Percentiles rank a stretch among this genome's conserved stretches.
phyloP scores from a whole-genome alignment of 1,140 invertebrate genomes.

The Heliconius melpomene region DNA sequence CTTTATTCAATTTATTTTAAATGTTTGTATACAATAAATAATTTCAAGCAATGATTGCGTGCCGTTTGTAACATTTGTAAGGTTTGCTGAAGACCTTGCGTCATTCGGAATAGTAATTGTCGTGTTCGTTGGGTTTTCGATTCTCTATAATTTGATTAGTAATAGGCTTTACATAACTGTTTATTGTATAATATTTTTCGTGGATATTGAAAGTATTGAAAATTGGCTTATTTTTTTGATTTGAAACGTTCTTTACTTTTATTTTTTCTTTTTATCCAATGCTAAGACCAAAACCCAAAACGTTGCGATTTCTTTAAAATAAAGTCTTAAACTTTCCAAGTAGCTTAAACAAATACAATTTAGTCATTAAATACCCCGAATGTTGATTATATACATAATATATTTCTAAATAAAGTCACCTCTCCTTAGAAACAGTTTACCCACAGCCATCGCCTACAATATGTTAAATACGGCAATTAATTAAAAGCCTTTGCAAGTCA shows the following conservation, averaged over 20 bases:
- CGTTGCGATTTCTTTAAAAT: too few relatives aligned
- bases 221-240: too few relatives aligned
- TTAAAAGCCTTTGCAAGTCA: not conserved
- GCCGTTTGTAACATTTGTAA: slow-evolving; percentile 29
- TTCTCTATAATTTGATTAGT: slow-evolving; percentile 10
- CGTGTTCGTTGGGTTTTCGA: not conserved
- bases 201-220: too few relatives aligned
- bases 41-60: slow-evolving; percentile 19
- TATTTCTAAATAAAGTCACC: too few relatives aligned
- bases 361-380: too few relatives aligned
- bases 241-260: too few relatives aligned
- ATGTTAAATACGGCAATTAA: not conserved
- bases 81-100: slow-evolving; percentile 25
- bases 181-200: not conserved
- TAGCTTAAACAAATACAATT: too few relatives aligned
- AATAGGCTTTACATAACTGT: not conserved
- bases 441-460: not conserved
- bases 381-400: too few relatives aligned
- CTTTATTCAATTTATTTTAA: not conserved
- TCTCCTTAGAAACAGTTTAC: not conserved
- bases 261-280: too few relatives aligned
- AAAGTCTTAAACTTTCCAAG: too few relatives aligned
- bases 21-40: not conserved
- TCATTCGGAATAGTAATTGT: slow-evolving; percentile 1
- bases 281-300: too few relatives aligned